A percentile compares a stretch with the other conserved stretches of the same genome.
These are phyloP conservation scores for Eulimnadia texana DNA, from an alignment of 1,140 invertebrate species.

Conservation along the genomic window DNA sequence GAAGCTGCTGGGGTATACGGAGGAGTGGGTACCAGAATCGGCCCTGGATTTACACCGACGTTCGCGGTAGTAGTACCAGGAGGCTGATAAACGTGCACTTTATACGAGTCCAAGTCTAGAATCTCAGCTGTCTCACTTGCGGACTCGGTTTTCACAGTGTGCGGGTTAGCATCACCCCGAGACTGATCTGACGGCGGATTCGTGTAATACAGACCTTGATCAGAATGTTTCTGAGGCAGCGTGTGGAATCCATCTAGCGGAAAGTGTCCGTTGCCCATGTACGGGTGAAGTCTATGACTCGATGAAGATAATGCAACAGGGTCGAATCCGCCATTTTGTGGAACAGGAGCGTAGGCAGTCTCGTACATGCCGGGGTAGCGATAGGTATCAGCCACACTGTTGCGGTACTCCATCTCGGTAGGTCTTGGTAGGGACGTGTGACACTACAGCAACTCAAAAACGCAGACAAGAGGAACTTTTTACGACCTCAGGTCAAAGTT, in stretches of 20 bases:
- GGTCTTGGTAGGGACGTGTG: too few species aligned
- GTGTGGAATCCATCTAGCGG: background rate
- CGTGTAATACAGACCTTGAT: background rate
- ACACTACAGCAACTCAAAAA: too few species aligned
- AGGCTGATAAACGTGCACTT: slow-evolving; percentile 50
- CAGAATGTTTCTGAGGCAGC: background rate
- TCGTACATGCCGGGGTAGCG: background rate
- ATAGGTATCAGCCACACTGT: background rate
- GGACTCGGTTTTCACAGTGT: background rate
- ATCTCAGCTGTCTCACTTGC: slow-evolving; percentile 56
- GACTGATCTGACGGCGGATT: background rate
- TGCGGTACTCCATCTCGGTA: background rate
- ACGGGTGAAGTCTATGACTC: too few species aligned
- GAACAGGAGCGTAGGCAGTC: background rate
- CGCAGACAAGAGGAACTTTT: too few species aligned
- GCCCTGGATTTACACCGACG: background rate
- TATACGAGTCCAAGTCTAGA: slow-evolving; percentile 72
- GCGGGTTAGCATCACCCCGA: background rate
- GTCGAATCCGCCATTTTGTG: background rate
- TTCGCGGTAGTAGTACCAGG: slow-evolving; percentile 19
- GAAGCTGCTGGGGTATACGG: slow-evolving; percentile 4
- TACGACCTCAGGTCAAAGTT: too few species aligned
- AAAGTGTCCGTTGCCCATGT: too few species aligned
- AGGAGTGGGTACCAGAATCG: background rate
- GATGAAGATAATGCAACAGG: too few species aligned